Evolutionary conservation across 2,888 invertebrate species (phyloP), one percentile per base, ranked within the genome.

Genomic region (Pyralis farinalis): DNA sequence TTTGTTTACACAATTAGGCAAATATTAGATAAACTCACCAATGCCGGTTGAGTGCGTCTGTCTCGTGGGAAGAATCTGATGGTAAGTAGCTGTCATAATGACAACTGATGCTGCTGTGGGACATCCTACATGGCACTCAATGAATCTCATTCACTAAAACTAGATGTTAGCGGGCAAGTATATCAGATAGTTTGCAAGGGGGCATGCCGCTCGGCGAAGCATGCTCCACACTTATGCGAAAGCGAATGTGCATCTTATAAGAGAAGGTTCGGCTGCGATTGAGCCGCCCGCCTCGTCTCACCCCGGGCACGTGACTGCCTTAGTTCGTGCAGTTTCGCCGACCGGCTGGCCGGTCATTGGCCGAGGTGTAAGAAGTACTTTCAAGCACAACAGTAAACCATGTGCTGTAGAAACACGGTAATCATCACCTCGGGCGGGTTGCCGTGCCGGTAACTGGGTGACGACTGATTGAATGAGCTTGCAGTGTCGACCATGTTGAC

Each of bases 221-320:
- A 75, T 80, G 82, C 79, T 80, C 75, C 79, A 74, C 82, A 83
- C 84, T 73, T 84, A 83, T 80, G 83, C 71, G 79, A 74, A 78
- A 70, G 66, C 75, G 81, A 83, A 77, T 81, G 82, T 85, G 85
- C 87, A 87, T 87, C 83, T 84, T 85, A 81, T 76, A 82, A 75
- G 84, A 82, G 84, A 84, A 85, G 85, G 86, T 78, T 82, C 68
- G 76, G 71, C 76, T 76, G 73, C 73, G 69, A 71, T 61, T 63
- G 63, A 79, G 69, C 74, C 86, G 78, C 85, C 84, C 85, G 82
- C 81, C 84, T 67, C 86, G 77, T 73, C 86, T 85, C 87, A 85
- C 86, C 87, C 87, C 87, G 82, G 85, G 81, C 87, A 88, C 87
- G 87, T 88, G 87, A 88, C 87, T 86, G 83, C 75, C 70, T 78